These are phyloP conservation scores for Hypocryptadius cinnamomeus DNA, from an alignment of 2,113 vertebrate species.

Conservation along the genomic window DNA sequence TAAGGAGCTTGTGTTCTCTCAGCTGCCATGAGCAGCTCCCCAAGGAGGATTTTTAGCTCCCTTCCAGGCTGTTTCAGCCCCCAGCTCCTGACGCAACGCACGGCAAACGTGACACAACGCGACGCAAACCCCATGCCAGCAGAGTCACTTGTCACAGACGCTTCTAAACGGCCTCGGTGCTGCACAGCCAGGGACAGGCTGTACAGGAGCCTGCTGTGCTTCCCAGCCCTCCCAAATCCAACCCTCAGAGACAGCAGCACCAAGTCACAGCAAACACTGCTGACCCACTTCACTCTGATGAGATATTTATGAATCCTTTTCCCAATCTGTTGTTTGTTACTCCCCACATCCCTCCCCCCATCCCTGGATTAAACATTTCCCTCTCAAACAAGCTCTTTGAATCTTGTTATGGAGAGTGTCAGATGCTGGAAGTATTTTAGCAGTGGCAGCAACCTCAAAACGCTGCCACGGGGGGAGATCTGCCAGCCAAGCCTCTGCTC, in stretches of 20 bases:
- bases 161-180: not conserved
- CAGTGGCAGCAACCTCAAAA: not conserved
- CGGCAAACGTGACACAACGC: rapidly evolving
- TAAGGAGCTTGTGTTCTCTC: not conserved
- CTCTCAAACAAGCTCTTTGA: not conserved
- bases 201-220: not conserved
- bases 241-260: not conserved
- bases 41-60: not conserved
- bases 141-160: not conserved
- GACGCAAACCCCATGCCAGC: not conserved
- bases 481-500: not conserved
- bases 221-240: not conserved
- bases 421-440: not conserved
- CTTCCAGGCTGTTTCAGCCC: not conserved
- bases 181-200: not conserved
- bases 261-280: not conserved
- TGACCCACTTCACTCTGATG: not conserved
- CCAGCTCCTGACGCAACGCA: not conserved
- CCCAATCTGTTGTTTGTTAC: not conserved
- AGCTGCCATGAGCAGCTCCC: not conserved
- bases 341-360: not conserved
- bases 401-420: not conserved
- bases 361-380: not conserved
- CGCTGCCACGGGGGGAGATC: rapidly evolving
- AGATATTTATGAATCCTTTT: not conserved